A percentile compares a stretch with the other conserved stretches of the same genome.
Evolutionary conservation across 2,888 invertebrate genomes (phyloP).

Genomic region (Galerucella nymphaeae): DNA sequence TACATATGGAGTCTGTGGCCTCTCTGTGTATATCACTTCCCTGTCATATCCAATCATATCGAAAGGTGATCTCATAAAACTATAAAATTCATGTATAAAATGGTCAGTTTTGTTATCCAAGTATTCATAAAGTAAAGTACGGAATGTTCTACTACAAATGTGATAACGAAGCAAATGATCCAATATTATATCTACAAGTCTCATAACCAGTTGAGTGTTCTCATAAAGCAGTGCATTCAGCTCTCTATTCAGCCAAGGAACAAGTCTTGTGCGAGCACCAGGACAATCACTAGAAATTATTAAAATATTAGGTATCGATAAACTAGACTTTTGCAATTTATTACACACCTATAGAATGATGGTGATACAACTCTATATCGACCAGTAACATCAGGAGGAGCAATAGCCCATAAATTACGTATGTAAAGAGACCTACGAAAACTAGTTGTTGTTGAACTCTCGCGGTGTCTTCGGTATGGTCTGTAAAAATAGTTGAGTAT

Average conservation of each 20-base stretch:
- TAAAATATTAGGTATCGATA: slow-evolving; percentile 24
- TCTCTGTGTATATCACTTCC: slow-evolving; percentile 73
- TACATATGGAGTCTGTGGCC: slow-evolving; percentile 47
- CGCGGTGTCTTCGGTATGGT: slow-evolving; percentile 41
- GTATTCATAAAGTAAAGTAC: slow-evolving; percentile 74
- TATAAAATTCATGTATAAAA: slow-evolving; percentile 89
- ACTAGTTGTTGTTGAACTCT: slow-evolving; percentile 59
- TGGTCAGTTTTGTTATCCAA: slow-evolving; percentile 81
- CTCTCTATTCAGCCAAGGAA: slow-evolving; percentile 91
- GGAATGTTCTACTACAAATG: slow-evolving; percentile 77
- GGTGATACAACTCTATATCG: slow-evolving; percentile 80
- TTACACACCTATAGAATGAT: slow-evolving; percentile 75
- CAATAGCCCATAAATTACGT: slow-evolving; percentile 79
- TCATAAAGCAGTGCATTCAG: slow-evolving; percentile 79
- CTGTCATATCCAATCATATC: slow-evolving; percentile 88
- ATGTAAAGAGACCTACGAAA: slow-evolving; percentile 81
- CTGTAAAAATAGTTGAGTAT: not conserved
- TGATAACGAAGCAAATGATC: slow-evolving; percentile 76
- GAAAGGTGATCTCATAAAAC: slow-evolving; percentile 87
- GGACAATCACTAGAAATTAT: slow-evolving; percentile 74
- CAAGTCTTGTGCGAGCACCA: slow-evolving; percentile 82
- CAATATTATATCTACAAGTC: slow-evolving; percentile 75
- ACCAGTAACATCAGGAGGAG: slow-evolving; percentile 77
- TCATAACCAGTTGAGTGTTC: slow-evolving; percentile 72
- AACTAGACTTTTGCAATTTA: not conserved